Base-by-base conservation (phyloP, 1,140 invertebrate species). In the Neodiprion fabricii region DNA sequence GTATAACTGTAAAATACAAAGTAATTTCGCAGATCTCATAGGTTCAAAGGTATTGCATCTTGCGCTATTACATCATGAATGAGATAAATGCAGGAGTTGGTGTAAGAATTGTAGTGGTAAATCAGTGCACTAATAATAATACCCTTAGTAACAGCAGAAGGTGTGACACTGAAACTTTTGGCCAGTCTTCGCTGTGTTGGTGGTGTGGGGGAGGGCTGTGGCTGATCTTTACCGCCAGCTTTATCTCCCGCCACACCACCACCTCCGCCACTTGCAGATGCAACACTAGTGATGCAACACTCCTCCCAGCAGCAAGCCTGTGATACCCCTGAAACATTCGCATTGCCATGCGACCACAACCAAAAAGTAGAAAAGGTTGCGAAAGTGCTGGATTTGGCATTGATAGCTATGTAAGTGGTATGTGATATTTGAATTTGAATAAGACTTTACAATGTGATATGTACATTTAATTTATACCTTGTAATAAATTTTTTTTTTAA, bases 141-240 rank as follows among this genome's bases (percentile, higher is more conserved):
- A 91, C 90, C 89, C 89, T 90, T 91, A 74, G 89, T 89, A 74
- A 90, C 88, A 78, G 92, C 89, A 80, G 92, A 93, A 79, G 93
- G 91, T 80, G 93, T 91, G 80, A 95, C 94, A 89, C 94, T 96
- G 91, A 96, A 96, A 89, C 94, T 96, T 91, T 96, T 96, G 77
- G 95, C 95, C 82, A 96, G 91, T 80, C 95, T 91, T 79, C 95
- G 91, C 86, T 95, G 94, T 72, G 95, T 91, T 74, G 95, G 94
- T 76, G 95, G 94, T 77, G 95, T 95, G 78, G 92, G 92, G 74
- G 92, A 92, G 75, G 90, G 91, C 79, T 90, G 89, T 40, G 83
- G 85, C 68, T 85, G 83, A 70, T 86, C 86, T 77, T 82, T 86
- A n/a, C 76, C 77, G 70, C 70, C 80, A 12, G 75, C 75, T 75